Evolutionary conservation across 1,140 invertebrate genomes (phyloP).

Genomic region (Hestina assimilis): DNA sequence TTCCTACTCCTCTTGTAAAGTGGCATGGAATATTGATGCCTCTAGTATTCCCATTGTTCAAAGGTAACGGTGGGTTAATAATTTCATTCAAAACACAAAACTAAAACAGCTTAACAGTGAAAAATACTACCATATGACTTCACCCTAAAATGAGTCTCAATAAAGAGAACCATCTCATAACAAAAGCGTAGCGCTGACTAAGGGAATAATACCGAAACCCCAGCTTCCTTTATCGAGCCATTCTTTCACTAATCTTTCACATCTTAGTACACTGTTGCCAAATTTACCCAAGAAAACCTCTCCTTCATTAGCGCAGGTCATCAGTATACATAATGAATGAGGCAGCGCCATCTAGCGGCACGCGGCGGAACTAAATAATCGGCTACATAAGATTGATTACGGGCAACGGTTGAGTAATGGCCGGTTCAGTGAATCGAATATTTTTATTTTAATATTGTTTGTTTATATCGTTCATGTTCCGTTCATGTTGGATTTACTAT

Average conservation of each 20-base stretch:
- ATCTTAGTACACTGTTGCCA: slow-evolving; percentile 19
- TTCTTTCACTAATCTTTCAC: slow-evolving; percentile 15
- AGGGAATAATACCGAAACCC: neutral
- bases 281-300: slow-evolving; percentile 55
- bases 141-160: too few relatives aligned
- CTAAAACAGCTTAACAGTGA: too few relatives aligned
- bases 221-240: slow-evolving; percentile 15
- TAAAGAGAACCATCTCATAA: neutral
- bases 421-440: slow-evolving; percentile 15
- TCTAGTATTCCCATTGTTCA: too few relatives aligned
- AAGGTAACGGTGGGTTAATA: too few relatives aligned
- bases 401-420: slow-evolving; percentile 42
- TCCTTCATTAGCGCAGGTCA: slow-evolving; percentile 77
- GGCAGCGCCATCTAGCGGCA: slow-evolving; percentile 60
- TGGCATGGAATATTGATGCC: too few relatives aligned
- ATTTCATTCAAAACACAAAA: too few relatives aligned
- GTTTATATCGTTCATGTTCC: neutral
- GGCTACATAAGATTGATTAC: slow-evolving; percentile 58
- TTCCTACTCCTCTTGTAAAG: too few relatives aligned
- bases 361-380: slow-evolving; percentile 55
- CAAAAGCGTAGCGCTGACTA: slow-evolving; percentile 5
- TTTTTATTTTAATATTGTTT: slow-evolving; percentile 12
- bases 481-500: too few relatives aligned
- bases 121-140: too few relatives aligned
- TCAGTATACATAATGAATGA: slow-evolving; percentile 82